A percentile compares a stretch with the other conserved stretches of the same genome.
phyloP scores from a whole-genome alignment of 1,140 invertebrate species.

The Dendroctonus valens region DNA sequence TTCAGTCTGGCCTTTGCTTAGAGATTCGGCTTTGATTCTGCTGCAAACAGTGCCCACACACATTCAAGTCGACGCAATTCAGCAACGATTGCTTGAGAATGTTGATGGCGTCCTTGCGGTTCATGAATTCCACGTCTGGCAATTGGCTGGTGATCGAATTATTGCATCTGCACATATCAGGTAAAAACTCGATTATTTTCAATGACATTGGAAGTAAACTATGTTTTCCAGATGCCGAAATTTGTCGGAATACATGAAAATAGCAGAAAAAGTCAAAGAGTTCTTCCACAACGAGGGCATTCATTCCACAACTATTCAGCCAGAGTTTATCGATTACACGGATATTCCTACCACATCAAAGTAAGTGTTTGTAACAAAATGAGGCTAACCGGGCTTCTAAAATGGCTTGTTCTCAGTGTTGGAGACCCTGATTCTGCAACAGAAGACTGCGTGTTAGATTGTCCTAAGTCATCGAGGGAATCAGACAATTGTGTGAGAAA shows the following conservation, averaged over 20 bases:
- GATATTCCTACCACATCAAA: constrained; percentile 41
- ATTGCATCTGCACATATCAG: constrained; percentile 92
- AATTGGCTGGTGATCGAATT: constrained; percentile 86
- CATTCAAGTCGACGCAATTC: constrained; percentile 88
- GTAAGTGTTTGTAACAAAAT: constrained; percentile 8
- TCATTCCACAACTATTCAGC: constrained; percentile 90
- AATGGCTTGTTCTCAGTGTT: constrained; percentile 19
- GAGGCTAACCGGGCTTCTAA: not conserved
- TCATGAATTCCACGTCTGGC: constrained; percentile 95
- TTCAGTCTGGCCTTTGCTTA: constrained; percentile 82
- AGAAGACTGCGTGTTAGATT: constrained; percentile 73
- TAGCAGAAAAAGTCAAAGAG: constrained; percentile 91
- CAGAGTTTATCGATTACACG: constrained; percentile 80
- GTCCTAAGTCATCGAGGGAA: constrained; percentile 70
- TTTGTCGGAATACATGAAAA: constrained; percentile 86
- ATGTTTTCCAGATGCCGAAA: constrained; percentile 68
- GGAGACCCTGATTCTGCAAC: constrained; percentile 39
- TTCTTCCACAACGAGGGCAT: constrained; percentile 94
- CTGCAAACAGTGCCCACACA: constrained; percentile 91
- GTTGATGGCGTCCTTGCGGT: constrained; percentile 89
- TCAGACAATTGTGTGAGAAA: constrained; percentile 74
- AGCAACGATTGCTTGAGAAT: constrained; percentile 77
- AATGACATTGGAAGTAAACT: not conserved
- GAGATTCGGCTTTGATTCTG: constrained; percentile 85
- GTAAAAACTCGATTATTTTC: constrained; percentile 48